These are phyloP conservation scores for Gasterosteus nipponicus DNA, from an alignment of 2,113 vertebrate species.

Conservation along the genomic window DNA sequence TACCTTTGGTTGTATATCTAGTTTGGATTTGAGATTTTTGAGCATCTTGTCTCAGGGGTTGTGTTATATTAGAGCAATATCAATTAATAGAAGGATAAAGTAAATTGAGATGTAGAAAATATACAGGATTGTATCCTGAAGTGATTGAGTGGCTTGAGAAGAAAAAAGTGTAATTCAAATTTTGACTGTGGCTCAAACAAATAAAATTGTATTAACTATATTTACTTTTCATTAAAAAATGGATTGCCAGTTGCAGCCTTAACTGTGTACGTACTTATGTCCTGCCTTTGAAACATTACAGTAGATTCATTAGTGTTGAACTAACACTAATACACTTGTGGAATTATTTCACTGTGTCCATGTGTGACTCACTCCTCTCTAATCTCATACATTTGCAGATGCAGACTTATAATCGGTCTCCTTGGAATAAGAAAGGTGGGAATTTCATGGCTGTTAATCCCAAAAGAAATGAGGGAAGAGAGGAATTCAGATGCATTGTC, in stretches of 20 bases:
- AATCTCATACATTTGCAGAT: slow-evolving; percentile 39
- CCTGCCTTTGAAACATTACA: background rate
- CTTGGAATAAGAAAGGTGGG: slow-evolving; percentile 11
- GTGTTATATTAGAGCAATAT: background rate
- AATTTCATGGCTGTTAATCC: slow-evolving; percentile 40
- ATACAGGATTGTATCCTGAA: background rate
- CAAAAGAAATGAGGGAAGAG: background rate
- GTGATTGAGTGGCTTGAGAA: background rate
- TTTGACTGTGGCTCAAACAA: background rate
- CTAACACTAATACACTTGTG: background rate
- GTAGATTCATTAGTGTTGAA: background rate
- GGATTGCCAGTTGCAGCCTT: background rate
- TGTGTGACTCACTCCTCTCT: slow-evolving; percentile 10
- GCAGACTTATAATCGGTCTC: slow-evolving; percentile 17
- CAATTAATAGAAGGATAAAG: background rate
- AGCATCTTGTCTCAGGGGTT: background rate
- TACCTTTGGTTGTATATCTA: background rate
- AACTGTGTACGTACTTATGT: background rate
- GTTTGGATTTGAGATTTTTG: background rate
- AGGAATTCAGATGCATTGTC: slow-evolving; percentile 31
- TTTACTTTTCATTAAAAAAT: background rate
- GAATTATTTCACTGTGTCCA: background rate
- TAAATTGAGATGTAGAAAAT: background rate
- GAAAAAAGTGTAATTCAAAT: background rate
- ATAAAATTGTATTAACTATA: background rate